Conservation (phyloP, 2,113 vertebrate species). For the Orthonyx spaldingii region DNA sequence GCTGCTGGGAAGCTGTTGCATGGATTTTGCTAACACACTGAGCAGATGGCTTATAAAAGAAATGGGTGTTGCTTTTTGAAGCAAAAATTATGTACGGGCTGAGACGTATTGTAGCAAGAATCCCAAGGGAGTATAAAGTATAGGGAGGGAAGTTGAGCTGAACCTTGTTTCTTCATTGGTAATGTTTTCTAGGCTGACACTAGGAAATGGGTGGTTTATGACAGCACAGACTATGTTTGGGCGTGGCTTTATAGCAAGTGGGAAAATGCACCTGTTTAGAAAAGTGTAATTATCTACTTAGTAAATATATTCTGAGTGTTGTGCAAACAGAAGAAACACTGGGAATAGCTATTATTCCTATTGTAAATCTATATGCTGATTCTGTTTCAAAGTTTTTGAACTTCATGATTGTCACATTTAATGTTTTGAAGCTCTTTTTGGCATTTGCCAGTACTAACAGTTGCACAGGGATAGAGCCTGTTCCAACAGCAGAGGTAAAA, state of each 20-base stretch:
- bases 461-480: not conserved
- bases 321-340: not conserved
- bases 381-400: not conserved
- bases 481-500: not conserved
- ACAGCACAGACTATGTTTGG: not conserved
- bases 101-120: not conserved
- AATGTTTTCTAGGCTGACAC: not conserved
- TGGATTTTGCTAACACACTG: not conserved
- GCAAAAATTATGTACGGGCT: not conserved
- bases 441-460: not conserved
- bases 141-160: not conserved
- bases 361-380: not conserved
- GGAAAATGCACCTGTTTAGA: not conserved
- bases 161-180: not conserved
- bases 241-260: not conserved
- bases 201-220: not conserved
- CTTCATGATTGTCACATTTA: not conserved
- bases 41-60: constrained; percentile 18
- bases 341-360: not conserved
- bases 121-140: not conserved
- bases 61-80: not conserved
- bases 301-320: not conserved
- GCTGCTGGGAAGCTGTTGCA: not conserved
- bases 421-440: not conserved
- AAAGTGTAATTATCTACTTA: not conserved